Base-by-base conservation (phyloP, 2,888 invertebrate genomes). In the Tetramorium bicarinatum region DNA sequence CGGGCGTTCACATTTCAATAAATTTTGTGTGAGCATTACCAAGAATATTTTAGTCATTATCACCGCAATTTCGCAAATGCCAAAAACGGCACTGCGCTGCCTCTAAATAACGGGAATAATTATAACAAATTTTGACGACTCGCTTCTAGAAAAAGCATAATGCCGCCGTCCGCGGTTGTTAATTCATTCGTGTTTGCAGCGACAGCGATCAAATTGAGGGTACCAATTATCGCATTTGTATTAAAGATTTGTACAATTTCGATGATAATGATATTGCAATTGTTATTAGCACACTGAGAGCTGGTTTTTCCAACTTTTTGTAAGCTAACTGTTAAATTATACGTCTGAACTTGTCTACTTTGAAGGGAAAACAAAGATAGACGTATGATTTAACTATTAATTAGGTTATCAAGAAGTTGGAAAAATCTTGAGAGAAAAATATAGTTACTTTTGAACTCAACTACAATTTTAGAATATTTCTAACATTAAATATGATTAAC, bases 1-100 rank as follows among this genome's bases (percentile, higher is more conserved):
- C 29, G 44, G 54, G 41, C 21, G 18, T 44, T 79, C 44, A 41
- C 44, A 34, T 71, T 71, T 71, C 71, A 47, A 79, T 79, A 56
- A 71, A 79, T 71, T 79, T 79, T 79, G 56, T 21, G 56, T 47
- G 79, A 71, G 71, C n/a, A 71, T 71, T 56, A 79, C 9, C 56
- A 59, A 80, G 47, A 80, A 72, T 79, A 47, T 71, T 72, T 72
- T 25, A 41, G 59, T 47, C 47, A 59, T 80, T 59, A 72, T 38
- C 13, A 38, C 38, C 38, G 47, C 18, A 80, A 80, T 80, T 72
- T 71, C 9, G 44, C 18, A 21, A 71, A 79, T 79, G 44, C 34
- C 71, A 72, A 59, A 47, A 80, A 80, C 25, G 34, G 59, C 34
- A n/a, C 13, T 41, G 3, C 38, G 13, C 6, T 25, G 38, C 25